A percentile compares a stretch with the other conserved stretches of the same genome.
Evolutionary conservation across 1,140 invertebrate genomes (phyloP).

Genomic region (Phthorimaea operculella): DNA sequence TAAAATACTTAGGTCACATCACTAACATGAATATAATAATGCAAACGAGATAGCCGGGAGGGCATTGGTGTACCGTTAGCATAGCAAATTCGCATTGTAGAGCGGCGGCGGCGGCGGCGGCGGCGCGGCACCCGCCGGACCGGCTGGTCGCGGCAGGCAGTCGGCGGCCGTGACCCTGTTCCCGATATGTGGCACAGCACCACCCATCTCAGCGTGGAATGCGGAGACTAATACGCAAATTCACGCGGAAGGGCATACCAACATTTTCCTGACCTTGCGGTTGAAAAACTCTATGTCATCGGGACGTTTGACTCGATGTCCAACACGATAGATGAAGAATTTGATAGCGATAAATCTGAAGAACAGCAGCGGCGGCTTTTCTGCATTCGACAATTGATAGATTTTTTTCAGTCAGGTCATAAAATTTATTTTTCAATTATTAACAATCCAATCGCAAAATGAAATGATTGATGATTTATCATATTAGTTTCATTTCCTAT

Average conservation of each 20-base stretch:
- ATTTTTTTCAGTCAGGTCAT: too few relatives aligned
- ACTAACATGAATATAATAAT: conserved; percentile 6
- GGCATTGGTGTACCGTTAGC: conserved; percentile 33
- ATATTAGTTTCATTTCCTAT: too few relatives aligned
- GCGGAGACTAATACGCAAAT: conserved; percentile 29
- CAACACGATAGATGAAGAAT: too few relatives aligned
- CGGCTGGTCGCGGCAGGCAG: conserved; percentile 32
- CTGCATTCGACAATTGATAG: too few relatives aligned
- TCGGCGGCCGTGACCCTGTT: conserved; percentile 56
- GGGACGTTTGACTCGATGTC: too few relatives aligned
- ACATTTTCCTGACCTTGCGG: not conserved
- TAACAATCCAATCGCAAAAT: too few relatives aligned
- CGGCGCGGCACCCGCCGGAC: conserved; percentile 28
- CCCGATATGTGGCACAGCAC: conserved; percentile 39
- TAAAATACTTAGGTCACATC: too few relatives aligned
- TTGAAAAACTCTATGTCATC: too few relatives aligned
- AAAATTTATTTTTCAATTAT: too few relatives aligned
- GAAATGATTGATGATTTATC: too few relatives aligned
- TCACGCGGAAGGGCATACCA: conserved; percentile 7
- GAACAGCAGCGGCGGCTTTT: too few relatives aligned
- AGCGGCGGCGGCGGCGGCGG: conserved; percentile 34
- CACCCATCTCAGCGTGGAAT: conserved; percentile 45
- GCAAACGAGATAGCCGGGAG: conserved; percentile 10
- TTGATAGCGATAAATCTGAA: too few relatives aligned
- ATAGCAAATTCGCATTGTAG: conserved; percentile 40